Conservation (phyloP, 2,797 vertebrate species). For the Mastacembelus armatus region DNA sequence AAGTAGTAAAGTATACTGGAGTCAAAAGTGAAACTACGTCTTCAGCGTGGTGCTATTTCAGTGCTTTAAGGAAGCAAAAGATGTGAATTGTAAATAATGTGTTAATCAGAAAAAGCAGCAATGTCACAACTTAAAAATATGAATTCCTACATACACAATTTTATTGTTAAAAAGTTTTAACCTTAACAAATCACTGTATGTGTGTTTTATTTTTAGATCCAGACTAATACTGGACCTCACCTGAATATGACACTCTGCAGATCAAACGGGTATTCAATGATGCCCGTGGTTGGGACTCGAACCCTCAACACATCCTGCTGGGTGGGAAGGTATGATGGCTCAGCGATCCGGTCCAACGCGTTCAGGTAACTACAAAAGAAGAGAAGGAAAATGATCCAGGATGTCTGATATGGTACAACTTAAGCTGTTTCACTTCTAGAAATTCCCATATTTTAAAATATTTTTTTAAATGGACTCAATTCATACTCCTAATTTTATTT, state of each 20-base stretch:
- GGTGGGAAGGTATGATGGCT: slow-evolving; percentile 73
- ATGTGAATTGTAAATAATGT: too few relatives aligned
- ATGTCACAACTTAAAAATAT: neutral
- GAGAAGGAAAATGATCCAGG: neutral
- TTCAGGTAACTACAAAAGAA: slow-evolving; percentile 70
- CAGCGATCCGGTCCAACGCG: slow-evolving; percentile 75
- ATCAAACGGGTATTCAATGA: slow-evolving; percentile 85
- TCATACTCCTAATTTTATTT: neutral
- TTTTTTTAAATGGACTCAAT: neutral
- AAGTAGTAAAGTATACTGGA: neutral
- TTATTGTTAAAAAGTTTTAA: neutral
- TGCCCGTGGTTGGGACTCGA: slow-evolving; percentile 84
- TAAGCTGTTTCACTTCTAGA: neutral
- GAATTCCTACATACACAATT: neutral
- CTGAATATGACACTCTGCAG: slow-evolving; percentile 86
- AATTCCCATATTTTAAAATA: neutral
- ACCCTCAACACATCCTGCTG: slow-evolving; percentile 75
- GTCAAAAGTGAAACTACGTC: slow-evolving; percentile 13
- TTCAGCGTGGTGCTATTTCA: neutral
- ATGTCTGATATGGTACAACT: neutral
- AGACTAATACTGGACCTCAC: slow-evolving; percentile 46
- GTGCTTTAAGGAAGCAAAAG: neutral
- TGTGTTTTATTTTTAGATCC: neutral
- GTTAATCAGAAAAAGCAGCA: neutral
- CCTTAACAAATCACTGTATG: neutral